phyloP scores from a whole-genome alignment of 2,113 vertebrate genomes.

The Bombycilla garrulus region DNA sequence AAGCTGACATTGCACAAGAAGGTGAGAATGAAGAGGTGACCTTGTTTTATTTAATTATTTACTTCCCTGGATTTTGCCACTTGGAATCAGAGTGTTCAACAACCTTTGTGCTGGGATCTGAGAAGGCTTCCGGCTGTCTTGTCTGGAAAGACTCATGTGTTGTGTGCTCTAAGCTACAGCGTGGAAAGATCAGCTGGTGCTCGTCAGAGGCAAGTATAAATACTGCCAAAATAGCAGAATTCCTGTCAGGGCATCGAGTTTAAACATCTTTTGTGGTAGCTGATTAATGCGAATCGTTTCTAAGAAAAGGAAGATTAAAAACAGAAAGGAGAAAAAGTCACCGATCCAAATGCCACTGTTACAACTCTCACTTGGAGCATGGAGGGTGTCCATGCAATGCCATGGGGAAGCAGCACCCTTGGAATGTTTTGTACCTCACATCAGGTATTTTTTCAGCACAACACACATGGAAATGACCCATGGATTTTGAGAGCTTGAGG shows the following conservation, averaged over 20 bases:
- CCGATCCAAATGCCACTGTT: not conserved
- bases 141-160: not conserved
- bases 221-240: not conserved
- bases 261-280: not conserved
- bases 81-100: not conserved
- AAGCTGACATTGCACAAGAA: not conserved
- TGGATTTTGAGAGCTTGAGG: not conserved
- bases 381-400: not conserved
- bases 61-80: not conserved
- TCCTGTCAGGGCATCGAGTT: not conserved
- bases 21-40: not conserved
- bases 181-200: not conserved
- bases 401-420: not conserved
- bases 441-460: not conserved
- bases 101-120: not conserved
- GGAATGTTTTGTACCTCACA: not conserved
- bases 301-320: not conserved
- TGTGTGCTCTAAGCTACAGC: not conserved
- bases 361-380: rapidly evolving
- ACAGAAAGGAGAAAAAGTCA: not conserved
- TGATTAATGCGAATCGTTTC: not conserved
- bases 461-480: not conserved
- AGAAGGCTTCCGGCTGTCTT: not conserved
- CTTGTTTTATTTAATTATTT: not conserved
- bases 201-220: not conserved